Base-by-base conservation (phyloP, 2,797 vertebrate genomes). In the Rhyacichthys aspro region DNA sequence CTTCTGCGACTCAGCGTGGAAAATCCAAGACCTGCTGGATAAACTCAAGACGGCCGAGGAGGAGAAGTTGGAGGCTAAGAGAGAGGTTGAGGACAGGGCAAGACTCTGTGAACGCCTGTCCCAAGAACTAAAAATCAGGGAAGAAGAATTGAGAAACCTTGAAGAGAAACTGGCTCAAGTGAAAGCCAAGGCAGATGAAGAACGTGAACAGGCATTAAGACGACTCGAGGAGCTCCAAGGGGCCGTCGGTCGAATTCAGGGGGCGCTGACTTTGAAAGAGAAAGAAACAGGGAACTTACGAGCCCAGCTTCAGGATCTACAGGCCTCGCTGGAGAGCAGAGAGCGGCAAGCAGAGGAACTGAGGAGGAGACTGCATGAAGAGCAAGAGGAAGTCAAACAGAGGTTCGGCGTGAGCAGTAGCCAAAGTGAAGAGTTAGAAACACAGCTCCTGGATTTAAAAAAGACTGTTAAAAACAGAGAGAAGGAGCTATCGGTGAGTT, bases 261-360 rank as follows among this genome's bases (percentile, higher is more conserved):
- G 93, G 12, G 89, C 90, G 1, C 74, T 95, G 38, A 88, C 86
- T 1, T 49, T 85, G 52, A 95, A 96, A 86, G 92, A 90, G 67
- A 90, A 92, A 66, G 94, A 96, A 76, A 71, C 90, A 0, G 83
- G 88, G 57, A 93, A 94, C 78, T 83, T 96, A 15, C 90, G 87
- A 69, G 89, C 77, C 23, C 94, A 94, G 84, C 89, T 96, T 44
- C 94, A 89, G 68, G 91, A 91, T 67, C 82, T 90, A 0, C 89
- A 94, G 52, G 71, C 73, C 0, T 87, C 82, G 0, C 74, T 92
- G 55, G 91, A 93, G 64, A 83, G 88, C 37, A 76, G 93, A 67
- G 91, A 95, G 63, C 77, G 86, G 39, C 82, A 89, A 44, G 83
- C 88, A 3, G 90, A 93, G 17, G 91, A 94, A 8, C 86, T 90